Base-by-base conservation (phyloP, 1,140 invertebrate species). In the Maniola jurtina region DNA sequence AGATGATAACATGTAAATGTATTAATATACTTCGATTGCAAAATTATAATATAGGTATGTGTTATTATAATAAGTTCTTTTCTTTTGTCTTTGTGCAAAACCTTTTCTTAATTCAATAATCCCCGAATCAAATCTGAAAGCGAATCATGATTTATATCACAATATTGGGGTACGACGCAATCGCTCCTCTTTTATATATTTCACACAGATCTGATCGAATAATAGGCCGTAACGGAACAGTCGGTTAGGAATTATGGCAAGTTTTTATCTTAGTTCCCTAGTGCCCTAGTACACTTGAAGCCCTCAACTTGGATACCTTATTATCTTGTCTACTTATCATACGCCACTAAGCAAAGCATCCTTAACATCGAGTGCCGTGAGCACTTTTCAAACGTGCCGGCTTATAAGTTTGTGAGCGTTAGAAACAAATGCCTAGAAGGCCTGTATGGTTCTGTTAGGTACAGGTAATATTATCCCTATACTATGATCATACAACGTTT, bases 291-390 rank as follows among this genome's bases (percentile, higher is more conserved):
- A 50, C 15, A 63, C 36, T 54, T 15, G 61, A 45, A 11, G 13
- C 48, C 13, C 5, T 35, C 8, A 55, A 55, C 33, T 64, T 33
- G 10, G 6, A 54, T 57, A 65, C 16, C 61, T 63, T 45, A 63
- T 63, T 56, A 63, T 63, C 64, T 61, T 47, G 55, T 52, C 50
- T 55, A 25, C 25, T 25, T 25, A 47, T 61, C 14, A 15, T 52
- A 61, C 13, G 48, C 54, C 54, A 9, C 25, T 55, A 11, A 55
- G 54, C 34, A 55, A 61, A 60, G 64, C 50, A 36, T 47, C 40
- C 57, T 66, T 33, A 15, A 55, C 25, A 45, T 61, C 33, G 38
- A 61, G 58, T 13, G 35, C 14, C 11, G 36, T 34, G 13, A 60
- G 48, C 57, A 63, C 61, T 55, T 63, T 55, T 55, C 13, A 15